A percentile compares a stretch with the other conserved stretches of the same genome.
phyloP scores from a whole-genome alignment of 2,113 vertebrate species.

The Malurus alboscapulatus region DNA sequence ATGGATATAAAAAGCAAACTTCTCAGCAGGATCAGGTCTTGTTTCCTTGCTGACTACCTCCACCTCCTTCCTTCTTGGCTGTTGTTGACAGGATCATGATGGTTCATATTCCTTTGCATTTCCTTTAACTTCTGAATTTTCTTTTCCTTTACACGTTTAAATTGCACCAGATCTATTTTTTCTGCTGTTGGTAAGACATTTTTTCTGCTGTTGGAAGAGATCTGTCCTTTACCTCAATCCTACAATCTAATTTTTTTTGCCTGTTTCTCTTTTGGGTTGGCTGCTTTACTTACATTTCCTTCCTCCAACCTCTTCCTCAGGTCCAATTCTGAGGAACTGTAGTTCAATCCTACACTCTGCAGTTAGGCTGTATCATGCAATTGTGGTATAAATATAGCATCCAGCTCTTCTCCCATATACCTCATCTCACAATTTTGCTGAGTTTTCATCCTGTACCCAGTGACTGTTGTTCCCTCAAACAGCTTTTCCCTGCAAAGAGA shows the following conservation, averaged over 20 bases:
- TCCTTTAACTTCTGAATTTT: conserved; percentile 4
- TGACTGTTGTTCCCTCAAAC: background rate
- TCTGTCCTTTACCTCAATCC: background rate
- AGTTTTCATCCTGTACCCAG: background rate
- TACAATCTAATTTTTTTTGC: background rate
- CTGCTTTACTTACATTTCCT: background rate
- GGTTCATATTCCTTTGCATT: background rate
- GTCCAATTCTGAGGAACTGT: background rate
- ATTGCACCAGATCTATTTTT: background rate
- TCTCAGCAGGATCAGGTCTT: background rate
- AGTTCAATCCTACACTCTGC: background rate
- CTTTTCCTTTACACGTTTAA: background rate
- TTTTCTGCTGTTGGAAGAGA: too few species aligned
- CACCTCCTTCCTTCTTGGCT: background rate
- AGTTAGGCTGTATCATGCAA: background rate
- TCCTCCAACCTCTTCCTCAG: background rate
- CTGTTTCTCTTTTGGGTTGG: background rate
- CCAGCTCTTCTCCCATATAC: background rate
- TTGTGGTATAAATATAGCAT: background rate
- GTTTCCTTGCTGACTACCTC: conserved; percentile 6
- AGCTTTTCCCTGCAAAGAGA: background rate
- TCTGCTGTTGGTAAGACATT: background rate
- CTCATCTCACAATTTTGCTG: background rate
- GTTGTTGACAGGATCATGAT: background rate
- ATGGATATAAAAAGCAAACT: background rate